phyloP scores from a whole-genome alignment of 2,113 vertebrate species.

The Callithrix jacchus region DNA sequence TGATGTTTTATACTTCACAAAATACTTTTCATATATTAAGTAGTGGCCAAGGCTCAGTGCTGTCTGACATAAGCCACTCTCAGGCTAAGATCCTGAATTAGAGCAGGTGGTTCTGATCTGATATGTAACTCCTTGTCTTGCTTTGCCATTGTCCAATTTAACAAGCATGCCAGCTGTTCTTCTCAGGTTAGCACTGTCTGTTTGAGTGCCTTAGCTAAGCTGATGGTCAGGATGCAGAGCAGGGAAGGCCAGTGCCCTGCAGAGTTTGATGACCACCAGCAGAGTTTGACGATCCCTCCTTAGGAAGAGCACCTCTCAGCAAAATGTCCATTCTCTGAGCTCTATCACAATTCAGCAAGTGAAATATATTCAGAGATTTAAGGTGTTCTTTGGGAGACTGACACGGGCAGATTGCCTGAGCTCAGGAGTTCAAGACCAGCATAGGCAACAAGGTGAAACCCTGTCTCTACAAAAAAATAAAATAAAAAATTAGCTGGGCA shows the following conservation, averaged over 20 bases:
- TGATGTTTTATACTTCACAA: not conserved
- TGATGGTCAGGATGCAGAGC: not conserved
- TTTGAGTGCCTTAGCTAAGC: not conserved
- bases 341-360: not conserved
- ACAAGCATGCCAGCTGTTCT: not conserved
- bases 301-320: not conserved
- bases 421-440: too few relatives aligned
- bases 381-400: not conserved
- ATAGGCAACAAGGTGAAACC: too few relatives aligned
- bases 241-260: not conserved
- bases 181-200: not conserved
- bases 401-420: too few relatives aligned
- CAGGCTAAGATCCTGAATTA: not conserved
- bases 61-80: not conserved
- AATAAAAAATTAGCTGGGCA: too few relatives aligned
- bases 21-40: not conserved
- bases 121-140: not conserved
- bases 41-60: not conserved
- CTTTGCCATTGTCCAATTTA: not conserved
- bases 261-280: not conserved
- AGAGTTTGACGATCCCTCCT: not conserved
- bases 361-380: not conserved
- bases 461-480: too few relatives aligned
- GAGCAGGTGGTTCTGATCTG: not conserved
- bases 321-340: not conserved